A percentile compares a stretch with the other conserved stretches of the same genome.
Evolutionary conservation across 2,888 invertebrate genomes (phyloP).

Genomic region (Agonopterix arenella): DNA sequence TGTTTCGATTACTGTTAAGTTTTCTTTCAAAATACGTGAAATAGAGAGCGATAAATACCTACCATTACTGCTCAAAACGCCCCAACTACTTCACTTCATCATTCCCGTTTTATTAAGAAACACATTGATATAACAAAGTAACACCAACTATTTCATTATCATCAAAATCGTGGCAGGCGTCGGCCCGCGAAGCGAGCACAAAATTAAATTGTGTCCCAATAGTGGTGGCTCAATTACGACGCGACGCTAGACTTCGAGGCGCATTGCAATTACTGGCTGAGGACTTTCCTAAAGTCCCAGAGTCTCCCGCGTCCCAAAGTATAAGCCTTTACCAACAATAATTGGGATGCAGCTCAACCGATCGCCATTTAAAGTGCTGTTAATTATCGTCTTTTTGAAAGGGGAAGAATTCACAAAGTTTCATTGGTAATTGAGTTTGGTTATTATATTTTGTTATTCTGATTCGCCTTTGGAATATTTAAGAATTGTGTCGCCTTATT

Average conservation of each 20-base stretch:
- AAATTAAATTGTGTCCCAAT: conserved; percentile 4
- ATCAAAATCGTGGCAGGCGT: neutral
- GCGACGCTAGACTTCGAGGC: neutral
- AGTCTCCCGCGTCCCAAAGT: conserved; percentile 3
- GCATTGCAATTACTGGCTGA: conserved; percentile 1
- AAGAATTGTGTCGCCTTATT: no score
- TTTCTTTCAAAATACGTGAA: no score
- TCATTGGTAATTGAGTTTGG: neutral
- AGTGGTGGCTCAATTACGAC: conserved; percentile 5
- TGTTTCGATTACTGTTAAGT: neutral
- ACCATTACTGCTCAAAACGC: no score
- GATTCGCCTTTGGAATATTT: no score
- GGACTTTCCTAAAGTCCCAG: neutral
- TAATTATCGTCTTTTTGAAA: conserved; percentile 22
- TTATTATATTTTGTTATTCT: no score
- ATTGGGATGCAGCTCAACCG: conserved; percentile 17
- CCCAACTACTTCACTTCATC: no score
- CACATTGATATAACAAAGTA: no score
- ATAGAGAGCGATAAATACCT: no score
- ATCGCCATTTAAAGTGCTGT: conserved; percentile 29
- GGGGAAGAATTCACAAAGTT: conserved; percentile 1
- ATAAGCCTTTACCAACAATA: conserved; percentile 2
- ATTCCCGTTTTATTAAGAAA: no score
- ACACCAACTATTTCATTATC: neutral
- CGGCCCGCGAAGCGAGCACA: neutral